A percentile compares a stretch with the other conserved stretches of the same genome.
Conservation (phyloP, 2,797 vertebrate species). For the Knipowitschia caucasica region DNA sequence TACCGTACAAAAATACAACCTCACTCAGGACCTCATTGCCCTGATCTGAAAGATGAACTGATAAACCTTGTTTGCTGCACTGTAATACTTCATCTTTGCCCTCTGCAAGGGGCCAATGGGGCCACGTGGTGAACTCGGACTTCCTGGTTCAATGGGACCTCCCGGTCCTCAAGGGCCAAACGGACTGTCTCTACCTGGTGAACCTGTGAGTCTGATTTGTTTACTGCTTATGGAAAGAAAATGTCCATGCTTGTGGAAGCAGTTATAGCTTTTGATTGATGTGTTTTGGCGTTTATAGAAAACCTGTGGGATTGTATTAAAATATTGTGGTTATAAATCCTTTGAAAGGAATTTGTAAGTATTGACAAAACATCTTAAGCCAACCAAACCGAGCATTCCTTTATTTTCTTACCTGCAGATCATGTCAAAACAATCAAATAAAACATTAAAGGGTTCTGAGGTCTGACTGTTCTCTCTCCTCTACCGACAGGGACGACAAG, state of each 20-base stretch:
- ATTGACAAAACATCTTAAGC: slow-evolving; percentile 21
- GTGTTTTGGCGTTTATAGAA: slow-evolving; percentile 14
- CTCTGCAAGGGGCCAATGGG: slow-evolving; percentile 83
- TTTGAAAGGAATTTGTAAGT: slow-evolving; percentile 33
- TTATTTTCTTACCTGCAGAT: slow-evolving; percentile 43
- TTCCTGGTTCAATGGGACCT: slow-evolving; percentile 87
- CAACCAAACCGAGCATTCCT: slow-evolving; percentile 15
- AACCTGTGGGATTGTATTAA: slow-evolving; percentile 1
- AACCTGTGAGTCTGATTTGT: slow-evolving; percentile 80
- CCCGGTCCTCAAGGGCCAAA: slow-evolving; percentile 96
- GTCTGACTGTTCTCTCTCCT: slow-evolving; percentile 24
- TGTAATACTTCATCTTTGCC: slow-evolving; percentile 12
- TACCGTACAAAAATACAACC: neutral
- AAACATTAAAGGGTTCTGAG: slow-evolving; percentile 28
- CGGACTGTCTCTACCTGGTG: slow-evolving; percentile 92
- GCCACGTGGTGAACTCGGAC: slow-evolving; percentile 87
- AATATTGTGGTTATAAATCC: slow-evolving; percentile 17
- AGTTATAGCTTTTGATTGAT: slow-evolving; percentile 1
- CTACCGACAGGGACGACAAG: slow-evolving; percentile 85
- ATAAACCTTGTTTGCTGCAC: slow-evolving; percentile 4
- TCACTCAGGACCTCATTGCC: slow-evolving; percentile 17
- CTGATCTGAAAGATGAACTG: slow-evolving; percentile 22
- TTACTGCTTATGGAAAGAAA: neutral
- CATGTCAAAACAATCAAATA: slow-evolving; percentile 43
- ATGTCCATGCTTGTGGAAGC: neutral